A percentile compares a stretch with the other conserved stretches of the same genome.
These are phyloP conservation scores for Elgaria multicarinata DNA, from an alignment of 2,113 vertebrate species.

Conservation along the genomic window DNA sequence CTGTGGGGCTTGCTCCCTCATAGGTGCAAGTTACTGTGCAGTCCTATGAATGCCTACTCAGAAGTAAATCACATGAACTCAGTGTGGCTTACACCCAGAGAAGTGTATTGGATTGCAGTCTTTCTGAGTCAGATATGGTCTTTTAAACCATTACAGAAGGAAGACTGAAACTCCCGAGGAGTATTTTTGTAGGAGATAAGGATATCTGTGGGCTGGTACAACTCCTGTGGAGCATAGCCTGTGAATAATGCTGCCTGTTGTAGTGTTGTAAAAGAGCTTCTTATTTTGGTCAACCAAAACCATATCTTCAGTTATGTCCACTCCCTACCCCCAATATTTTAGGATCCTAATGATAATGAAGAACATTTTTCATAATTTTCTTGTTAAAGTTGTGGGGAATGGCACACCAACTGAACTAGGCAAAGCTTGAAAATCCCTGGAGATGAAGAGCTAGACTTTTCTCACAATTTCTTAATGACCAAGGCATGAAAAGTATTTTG, in stretches of 20 bases:
- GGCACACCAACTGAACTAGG: neutral
- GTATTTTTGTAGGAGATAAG: neutral
- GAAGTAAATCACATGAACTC: no score
- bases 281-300: neutral
- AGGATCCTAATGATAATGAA: neutral
- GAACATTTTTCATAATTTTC: neutral
- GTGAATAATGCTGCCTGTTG: no score
- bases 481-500: neutral
- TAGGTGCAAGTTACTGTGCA: no score
- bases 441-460: neutral
- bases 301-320: neutral
- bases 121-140: neutral
- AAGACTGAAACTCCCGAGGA: neutral
- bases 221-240: neutral
- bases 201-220: neutral
- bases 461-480: neutral
- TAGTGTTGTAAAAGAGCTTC: no score
- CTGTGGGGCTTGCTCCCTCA: no score
- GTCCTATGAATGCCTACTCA: no score
- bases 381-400: neutral
- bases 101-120: no score
- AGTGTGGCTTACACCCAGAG: no score
- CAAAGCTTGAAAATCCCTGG: conserved; percentile 9
- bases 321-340: neutral
- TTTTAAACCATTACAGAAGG: neutral